A percentile compares a stretch with the other conserved stretches of the same genome.
Evolutionary conservation across 2,888 invertebrate genomes (phyloP).

Genomic region (Zaprionus obscuricornis): DNA sequence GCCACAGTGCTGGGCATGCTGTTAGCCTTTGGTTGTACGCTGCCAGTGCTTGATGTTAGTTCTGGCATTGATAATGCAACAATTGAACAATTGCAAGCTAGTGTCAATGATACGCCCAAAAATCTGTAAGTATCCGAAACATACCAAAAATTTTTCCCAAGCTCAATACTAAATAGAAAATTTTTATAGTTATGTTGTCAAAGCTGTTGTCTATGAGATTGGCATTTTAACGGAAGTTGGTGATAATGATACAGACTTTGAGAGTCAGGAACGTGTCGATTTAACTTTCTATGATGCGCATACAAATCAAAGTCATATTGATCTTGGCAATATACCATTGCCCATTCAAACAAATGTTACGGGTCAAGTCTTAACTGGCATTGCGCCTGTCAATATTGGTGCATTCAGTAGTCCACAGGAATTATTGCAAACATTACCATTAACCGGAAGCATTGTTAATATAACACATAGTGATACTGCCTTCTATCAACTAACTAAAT

Average conservation of each 20-base stretch:
- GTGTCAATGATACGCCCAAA: conserved; percentile 78
- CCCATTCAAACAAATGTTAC: conserved; percentile 85
- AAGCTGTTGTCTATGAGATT: conserved; percentile 86
- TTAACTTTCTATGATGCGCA: conserved; percentile 85
- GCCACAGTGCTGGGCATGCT: conserved; percentile 70
- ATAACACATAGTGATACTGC: conserved; percentile 83
- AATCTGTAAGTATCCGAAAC: conserved; percentile 79
- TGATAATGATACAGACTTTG: conserved; percentile 83
- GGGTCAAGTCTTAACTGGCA: conserved; percentile 85
- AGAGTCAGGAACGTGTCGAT: conserved; percentile 85
- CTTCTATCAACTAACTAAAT: conserved; percentile 80
- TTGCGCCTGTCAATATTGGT: conserved; percentile 84
- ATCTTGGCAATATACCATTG: conserved; percentile 85
- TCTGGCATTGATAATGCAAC: conserved; percentile 79
- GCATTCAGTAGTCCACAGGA: conserved; percentile 82
- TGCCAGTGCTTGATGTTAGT: conserved; percentile 74
- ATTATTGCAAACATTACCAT: conserved; percentile 79
- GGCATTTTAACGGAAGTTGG: conserved; percentile 86
- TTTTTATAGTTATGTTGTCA: conserved; percentile 85
- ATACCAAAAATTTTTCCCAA: neutral
- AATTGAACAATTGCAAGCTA: conserved; percentile 71
- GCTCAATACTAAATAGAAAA: too few relatives aligned
- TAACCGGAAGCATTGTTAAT: conserved; percentile 83
- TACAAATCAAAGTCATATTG: conserved; percentile 84
- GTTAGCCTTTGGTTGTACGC: conserved; percentile 61